These are phyloP conservation scores for Drosophila seguyi DNA, from an alignment of 1,140 invertebrate species.

Conservation along the genomic window DNA sequence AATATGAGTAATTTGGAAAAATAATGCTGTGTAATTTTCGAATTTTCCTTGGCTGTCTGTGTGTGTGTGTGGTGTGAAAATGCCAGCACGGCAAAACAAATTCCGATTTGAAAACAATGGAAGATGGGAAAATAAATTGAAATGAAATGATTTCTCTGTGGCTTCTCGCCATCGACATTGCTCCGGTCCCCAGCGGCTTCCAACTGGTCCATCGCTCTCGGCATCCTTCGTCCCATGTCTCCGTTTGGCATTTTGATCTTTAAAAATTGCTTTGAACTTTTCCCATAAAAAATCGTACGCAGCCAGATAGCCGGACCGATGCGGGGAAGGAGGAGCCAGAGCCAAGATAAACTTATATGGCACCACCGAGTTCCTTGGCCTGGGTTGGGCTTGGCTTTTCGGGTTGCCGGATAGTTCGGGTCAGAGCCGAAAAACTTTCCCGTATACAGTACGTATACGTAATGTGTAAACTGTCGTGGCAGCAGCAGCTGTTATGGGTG, in stretches of 20 bases:
- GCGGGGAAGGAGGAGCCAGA: constrained; percentile 12
- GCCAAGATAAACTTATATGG: constrained; percentile 38
- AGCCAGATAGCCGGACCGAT: constrained; percentile 18
- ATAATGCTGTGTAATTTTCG: constrained; percentile 42
- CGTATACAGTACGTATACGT: constrained; percentile 12
- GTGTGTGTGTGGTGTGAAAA: constrained; percentile 62
- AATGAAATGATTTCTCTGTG: constrained; percentile 74
- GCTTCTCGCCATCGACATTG: constrained; percentile 10
- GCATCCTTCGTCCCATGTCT: constrained; percentile 11
- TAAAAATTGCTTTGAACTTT: constrained; percentile 80
- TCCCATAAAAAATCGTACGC: constrained; percentile 45
- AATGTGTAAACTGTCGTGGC: constrained; percentile 51
- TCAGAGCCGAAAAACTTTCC: constrained; percentile 34
- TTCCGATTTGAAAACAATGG: constrained; percentile 64
- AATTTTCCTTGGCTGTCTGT: background rate
- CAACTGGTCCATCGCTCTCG: constrained; percentile 23
- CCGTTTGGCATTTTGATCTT: constrained; percentile 62
- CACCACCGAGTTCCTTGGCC: constrained; percentile 25
- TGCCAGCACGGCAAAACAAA: constrained; percentile 50
- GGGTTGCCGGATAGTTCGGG: constrained; percentile 5
- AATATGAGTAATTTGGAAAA: constrained; percentile 30
- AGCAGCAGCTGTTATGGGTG: constrained; percentile 36
- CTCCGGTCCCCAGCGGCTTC: constrained; percentile 20
- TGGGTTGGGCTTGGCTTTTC: constrained; percentile 6
- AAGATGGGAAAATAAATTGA: constrained; percentile 79